These are phyloP conservation scores for Synergus japonicus DNA, from an alignment of 2,888 invertebrate genomes.

Conservation along the genomic window DNA sequence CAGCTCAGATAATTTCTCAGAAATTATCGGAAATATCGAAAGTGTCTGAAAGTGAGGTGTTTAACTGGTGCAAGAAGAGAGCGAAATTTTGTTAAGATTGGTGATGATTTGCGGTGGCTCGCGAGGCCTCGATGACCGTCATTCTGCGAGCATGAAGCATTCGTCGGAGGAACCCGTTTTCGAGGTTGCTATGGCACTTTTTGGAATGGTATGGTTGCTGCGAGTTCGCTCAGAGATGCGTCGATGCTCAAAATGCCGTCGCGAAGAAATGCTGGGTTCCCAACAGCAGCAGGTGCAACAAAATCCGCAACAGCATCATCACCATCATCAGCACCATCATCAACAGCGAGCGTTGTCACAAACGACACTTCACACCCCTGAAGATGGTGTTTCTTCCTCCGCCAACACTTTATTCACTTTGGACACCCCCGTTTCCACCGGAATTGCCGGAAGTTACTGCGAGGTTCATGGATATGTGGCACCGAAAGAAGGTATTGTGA, in stretches of 20 bases:
- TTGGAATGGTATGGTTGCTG: conserved; percentile 91
- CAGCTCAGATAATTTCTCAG: background rate
- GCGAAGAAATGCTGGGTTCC: conserved; percentile 77
- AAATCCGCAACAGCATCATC: conserved; percentile 70
- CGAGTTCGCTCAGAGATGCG: conserved; percentile 89
- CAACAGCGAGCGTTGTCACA: conserved; percentile 58
- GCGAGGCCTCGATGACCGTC: conserved; percentile 73
- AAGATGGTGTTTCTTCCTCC: conserved; percentile 71
- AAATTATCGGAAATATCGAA: background rate
- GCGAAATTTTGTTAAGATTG: conserved; percentile 41
- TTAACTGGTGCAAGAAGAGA: background rate
- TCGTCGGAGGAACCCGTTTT: conserved; percentile 70
- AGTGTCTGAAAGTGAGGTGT: background rate
- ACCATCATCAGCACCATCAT: conserved; percentile 66
- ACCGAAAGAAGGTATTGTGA: conserved; percentile 79
- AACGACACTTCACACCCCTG: conserved; percentile 64
- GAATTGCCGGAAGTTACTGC: conserved; percentile 79
- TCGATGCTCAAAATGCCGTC: conserved; percentile 85
- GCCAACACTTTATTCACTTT: conserved; percentile 79
- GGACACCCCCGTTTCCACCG: conserved; percentile 77
- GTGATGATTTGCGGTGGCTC: conserved; percentile 73
- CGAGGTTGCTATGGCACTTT: conserved; percentile 87
- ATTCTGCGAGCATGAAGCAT: conserved; percentile 75
- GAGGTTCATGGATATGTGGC: conserved; percentile 81
- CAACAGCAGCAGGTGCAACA: conserved; percentile 66